Conservation (phyloP, 2,888 invertebrate species). For the Drosophila lacicola region DNA sequence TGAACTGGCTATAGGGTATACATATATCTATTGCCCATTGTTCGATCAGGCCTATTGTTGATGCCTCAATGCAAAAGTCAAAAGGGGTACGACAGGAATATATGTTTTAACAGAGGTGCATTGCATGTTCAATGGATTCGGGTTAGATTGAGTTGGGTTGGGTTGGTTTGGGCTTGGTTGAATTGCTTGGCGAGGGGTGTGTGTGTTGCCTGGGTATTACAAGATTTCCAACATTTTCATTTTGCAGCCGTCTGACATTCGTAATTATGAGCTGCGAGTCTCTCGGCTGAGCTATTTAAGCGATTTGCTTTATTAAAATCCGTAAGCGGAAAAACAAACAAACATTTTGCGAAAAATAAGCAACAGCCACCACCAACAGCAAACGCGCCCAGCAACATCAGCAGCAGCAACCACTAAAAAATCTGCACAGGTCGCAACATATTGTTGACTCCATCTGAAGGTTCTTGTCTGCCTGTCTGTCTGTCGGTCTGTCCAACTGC, state of each 20-base stretch:
- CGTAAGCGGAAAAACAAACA: slow-evolving; percentile 50
- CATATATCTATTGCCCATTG: slow-evolving; percentile 21
- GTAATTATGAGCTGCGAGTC: slow-evolving; percentile 57
- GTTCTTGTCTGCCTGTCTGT: slow-evolving; percentile 20
- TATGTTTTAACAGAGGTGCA: slow-evolving; percentile 9
- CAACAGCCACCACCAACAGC: slow-evolving; percentile 17
- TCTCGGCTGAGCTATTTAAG: slow-evolving; percentile 66
- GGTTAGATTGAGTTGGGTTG: background rate
- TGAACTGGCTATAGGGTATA: slow-evolving; percentile 9
- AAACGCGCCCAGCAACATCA: background rate
- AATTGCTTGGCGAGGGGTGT: slow-evolving; percentile 13
- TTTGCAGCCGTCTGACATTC: slow-evolving; percentile 55
- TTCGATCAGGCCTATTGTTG: slow-evolving; percentile 19
- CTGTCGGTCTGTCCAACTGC: slow-evolving; percentile 10
- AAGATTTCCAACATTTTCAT: slow-evolving; percentile 53
- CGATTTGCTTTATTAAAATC: slow-evolving; percentile 73
- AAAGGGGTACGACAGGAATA: slow-evolving; percentile 31
- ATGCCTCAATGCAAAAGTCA: slow-evolving; percentile 33
- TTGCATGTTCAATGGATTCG: background rate
- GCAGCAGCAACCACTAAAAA: slow-evolving; percentile 39
- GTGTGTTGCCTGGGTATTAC: slow-evolving; percentile 23
- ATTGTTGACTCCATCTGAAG: slow-evolving; percentile 36
- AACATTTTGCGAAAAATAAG: slow-evolving; percentile 46
- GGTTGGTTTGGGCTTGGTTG: too few relatives aligned
- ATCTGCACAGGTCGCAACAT: slow-evolving; percentile 49